These are phyloP conservation scores for Sphinx pinastri DNA, from an alignment of 2,888 invertebrate species.

Conservation along the genomic window DNA sequence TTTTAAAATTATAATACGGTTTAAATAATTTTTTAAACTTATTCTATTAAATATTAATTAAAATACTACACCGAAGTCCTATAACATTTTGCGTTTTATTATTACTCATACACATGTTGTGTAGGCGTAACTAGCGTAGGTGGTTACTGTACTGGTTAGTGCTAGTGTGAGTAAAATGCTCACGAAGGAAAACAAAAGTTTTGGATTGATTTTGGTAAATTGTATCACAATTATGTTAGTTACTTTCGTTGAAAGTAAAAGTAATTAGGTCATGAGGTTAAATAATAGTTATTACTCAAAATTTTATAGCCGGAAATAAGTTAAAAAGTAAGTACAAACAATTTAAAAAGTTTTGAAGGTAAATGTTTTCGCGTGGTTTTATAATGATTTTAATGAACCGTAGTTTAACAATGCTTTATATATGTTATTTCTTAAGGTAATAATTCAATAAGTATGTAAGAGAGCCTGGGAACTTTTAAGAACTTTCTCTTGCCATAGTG, in stretches of 20 bases:
- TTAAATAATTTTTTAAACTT: too few species aligned
- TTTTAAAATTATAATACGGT: too few species aligned
- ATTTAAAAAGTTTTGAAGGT: neutral
- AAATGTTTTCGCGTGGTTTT: conserved; percentile 9
- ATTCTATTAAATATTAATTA: neutral
- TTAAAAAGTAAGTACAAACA: conserved; percentile 14
- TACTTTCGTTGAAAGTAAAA: conserved; percentile 33
- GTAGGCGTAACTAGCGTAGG: conserved; percentile 1
- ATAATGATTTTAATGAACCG: neutral
- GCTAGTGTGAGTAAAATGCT: conserved; percentile 5
- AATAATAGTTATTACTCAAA: neutral
- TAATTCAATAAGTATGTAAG: neutral
- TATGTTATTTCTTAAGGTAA: neutral
- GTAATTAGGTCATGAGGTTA: conserved; percentile 25
- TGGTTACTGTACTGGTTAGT: too few species aligned
- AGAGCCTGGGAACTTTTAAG: conserved; percentile 25
- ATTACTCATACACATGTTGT: neutral
- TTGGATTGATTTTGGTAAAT: conserved; percentile 17
- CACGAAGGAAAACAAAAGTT: conserved; percentile 31
- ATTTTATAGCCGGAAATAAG: neutral
- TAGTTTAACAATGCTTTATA: neutral
- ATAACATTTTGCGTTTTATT: neutral
- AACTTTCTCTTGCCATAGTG: conserved; percentile 33
- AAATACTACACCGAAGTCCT: neutral
- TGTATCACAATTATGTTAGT: conserved; percentile 20